Evolutionary conservation across 2,888 invertebrate genomes (phyloP).

Genomic region (Abrostola tripartita): DNA sequence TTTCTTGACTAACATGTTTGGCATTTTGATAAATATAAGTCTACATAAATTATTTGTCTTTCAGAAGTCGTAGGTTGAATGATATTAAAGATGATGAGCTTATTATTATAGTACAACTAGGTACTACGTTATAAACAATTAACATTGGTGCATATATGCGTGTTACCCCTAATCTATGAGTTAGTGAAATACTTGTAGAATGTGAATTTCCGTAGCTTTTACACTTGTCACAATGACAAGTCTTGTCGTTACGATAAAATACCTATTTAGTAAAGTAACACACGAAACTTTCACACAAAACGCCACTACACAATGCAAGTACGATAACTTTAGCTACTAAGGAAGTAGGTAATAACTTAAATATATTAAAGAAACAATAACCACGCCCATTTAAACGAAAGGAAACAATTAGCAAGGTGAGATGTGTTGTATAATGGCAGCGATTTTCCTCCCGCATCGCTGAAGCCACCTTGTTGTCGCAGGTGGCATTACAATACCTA

Average conservation of each 20-base stretch:
- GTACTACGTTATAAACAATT: too few species aligned
- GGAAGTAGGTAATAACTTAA: conserved; percentile 31
- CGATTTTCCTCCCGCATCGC: conserved; percentile 65
- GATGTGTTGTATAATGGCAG: conserved; percentile 63
- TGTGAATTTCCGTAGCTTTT: too few species aligned
- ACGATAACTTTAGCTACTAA: conserved; percentile 1
- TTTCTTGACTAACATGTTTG: too few species aligned
- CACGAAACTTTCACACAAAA: background rate
- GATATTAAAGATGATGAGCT: too few species aligned
- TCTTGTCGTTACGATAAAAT: background rate
- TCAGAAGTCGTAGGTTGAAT: too few species aligned
- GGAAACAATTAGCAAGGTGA: conserved; percentile 86
- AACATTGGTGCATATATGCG: too few species aligned
- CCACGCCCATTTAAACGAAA: conserved; percentile 52
- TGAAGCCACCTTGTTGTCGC: conserved; percentile 69
- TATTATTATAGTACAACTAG: too few species aligned
- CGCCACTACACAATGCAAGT: background rate
- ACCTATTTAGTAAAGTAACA: background rate
- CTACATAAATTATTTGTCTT: too few species aligned
- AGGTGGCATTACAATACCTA: conserved; percentile 67
- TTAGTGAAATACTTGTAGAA: too few species aligned
- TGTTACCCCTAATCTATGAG: too few species aligned
- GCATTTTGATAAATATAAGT: too few species aligned
- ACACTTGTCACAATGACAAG: too few species aligned
- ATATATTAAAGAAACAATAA: conserved; percentile 39